Percentiles rank a stretch among this genome's conserved stretches.
Evolutionary conservation across 2,113 vertebrate genomes (phyloP).

Genomic region (Coptodon rendalli): DNA sequence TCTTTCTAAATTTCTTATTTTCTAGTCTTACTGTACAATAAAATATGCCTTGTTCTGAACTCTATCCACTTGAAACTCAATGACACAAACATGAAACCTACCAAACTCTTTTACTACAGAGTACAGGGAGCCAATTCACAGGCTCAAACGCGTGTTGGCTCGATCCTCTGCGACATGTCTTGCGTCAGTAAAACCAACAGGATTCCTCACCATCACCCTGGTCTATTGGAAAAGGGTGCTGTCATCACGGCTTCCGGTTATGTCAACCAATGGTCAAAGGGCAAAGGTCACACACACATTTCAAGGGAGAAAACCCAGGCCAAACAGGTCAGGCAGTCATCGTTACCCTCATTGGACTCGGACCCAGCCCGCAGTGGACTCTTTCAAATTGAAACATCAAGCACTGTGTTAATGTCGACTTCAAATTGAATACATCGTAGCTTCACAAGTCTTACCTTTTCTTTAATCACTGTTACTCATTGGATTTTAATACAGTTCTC

Average conservation of each 20-base stretch:
- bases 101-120: constrained; percentile 5
- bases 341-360: constrained; percentile 95
- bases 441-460: constrained; percentile 46
- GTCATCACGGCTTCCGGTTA: constrained; percentile 99
- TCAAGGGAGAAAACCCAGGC: constrained; percentile 99
- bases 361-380: constrained; percentile 98
- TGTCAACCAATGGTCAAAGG: constrained; percentile 99
- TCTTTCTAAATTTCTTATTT: background rate
- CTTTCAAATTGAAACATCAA: constrained; percentile 99
- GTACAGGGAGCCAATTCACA: constrained; percentile 79
- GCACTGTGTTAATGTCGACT: constrained; percentile 99
- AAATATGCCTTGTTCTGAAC: background rate
- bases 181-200: constrained; percentile 79
- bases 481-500: background rate
- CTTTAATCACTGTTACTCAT: constrained; percentile 26
- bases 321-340: constrained; percentile 99
- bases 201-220: constrained; percentile 99
- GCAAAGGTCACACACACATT: constrained; percentile 99
- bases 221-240: constrained; percentile 99
- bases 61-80: background rate
- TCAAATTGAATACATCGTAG: constrained; percentile 55
- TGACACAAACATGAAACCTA: background rate
- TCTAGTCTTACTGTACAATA: background rate
- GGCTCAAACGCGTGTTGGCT: constrained; percentile 70
- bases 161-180: constrained; percentile 78